Base-by-base conservation (phyloP, 2,888 invertebrate genomes). In the Microctonus brassicae region DNA sequence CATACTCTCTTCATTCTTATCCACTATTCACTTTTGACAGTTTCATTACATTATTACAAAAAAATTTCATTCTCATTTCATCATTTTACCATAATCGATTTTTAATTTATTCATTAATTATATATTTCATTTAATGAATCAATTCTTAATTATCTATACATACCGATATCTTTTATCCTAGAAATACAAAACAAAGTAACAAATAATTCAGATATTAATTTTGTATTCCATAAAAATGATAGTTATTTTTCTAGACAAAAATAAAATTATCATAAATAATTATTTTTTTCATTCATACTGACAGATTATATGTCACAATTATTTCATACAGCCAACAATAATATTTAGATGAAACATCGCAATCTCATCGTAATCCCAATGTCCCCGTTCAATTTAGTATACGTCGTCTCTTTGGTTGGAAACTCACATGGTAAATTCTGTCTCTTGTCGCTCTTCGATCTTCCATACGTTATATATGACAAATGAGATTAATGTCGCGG, bases 401-500 rank as follows among this genome's bases (percentile, higher is more conserved):
- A 80, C 78, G 79, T 78, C 76, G 74, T 61, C 73, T 70, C 73
- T 53, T 20, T 70, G 72, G 69, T 47, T 47, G n/a, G 17, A 47
- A 17, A 47, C 47, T 47, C 47, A 47, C 47, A 47, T 47, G 47
- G 47, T 5, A 47, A 47, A 47, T 47, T 47, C 17, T 47, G 17
- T 6, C 17, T n/a, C 17, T 13, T 4, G 39, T n/a, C 17, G 75
- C 76, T 80, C 77, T 74, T 80, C 79, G 79, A 82, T 82, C 79
- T 81, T 80, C 75, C 73, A 47, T 47, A 47, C n/a, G 76, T n/a
- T 72, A 72, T 75, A 79, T 78, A 82, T 84, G 83, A 84, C 81
- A 82, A 83, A 83, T 77, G 81, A 82, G 84, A 84, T 83, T 84
- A 82, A 83, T 83, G 79, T 77, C 60, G 75, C 63, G 81, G 79